Base-by-base conservation (phyloP, 2,888 invertebrate genomes). In the Cephus runcator region DNA sequence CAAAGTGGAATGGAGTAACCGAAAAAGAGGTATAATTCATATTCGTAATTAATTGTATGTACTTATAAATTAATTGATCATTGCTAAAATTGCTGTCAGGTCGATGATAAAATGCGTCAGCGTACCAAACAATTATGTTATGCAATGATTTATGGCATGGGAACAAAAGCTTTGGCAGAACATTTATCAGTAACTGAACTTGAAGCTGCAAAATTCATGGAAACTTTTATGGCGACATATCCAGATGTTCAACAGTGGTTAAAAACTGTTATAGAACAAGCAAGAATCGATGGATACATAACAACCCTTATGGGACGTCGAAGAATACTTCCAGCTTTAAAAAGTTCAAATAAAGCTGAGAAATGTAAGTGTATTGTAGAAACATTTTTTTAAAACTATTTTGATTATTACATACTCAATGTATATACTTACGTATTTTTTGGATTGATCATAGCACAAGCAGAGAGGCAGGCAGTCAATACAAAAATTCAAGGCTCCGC, bases 91-190 rank as follows among this genome's bases (percentile, higher is more conserved):
- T 77, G 73, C 31, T 83, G 79, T 78, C 85, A 95, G 94, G 95
- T 99, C 0, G 95, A 95, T 69, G 94, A 95, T 78, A 94, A 94
- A 79, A 93, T 97, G 85, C 93, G 99, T 73, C 97, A 98, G 87
- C 95, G 96, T 87, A 96, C 98, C 6, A 98, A 98, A 91, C 95
- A 98, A 92, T 94, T 99, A 40, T 98, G 98, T 90, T 99, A 99
- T 92, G 99, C 98, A 11, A 97, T 99, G 87, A 96, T 99, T 79
- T 99, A 99, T 91, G 99, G 99, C 11, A 99, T 99, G 96, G 98
- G 99, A 3, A 93, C 94, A 79, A 96, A 94, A 87, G 94, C 96
- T 0, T 92, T 99, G 40, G 94, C 96, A 0, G 96, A 97, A 80
- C 95, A 95, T 82, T 92, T 99, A 68, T 95, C 95, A 78, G 95